Base-by-base conservation (phyloP, 1,140 invertebrate species). In the Drosophila parvula region DNA sequence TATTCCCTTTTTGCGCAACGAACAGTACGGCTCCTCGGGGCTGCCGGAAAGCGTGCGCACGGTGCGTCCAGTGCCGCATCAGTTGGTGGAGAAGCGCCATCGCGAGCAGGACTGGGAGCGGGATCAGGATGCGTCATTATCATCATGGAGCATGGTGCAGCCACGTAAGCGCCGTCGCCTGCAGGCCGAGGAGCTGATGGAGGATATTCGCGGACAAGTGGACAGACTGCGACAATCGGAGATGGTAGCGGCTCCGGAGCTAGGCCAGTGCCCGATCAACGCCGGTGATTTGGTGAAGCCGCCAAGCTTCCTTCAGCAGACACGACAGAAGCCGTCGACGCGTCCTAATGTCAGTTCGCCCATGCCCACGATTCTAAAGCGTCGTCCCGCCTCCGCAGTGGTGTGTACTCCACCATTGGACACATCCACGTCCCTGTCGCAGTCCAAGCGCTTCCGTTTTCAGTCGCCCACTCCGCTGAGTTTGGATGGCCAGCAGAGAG, bases 1-100 rank as follows among this genome's bases (percentile, higher is more conserved):
- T 51, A 74, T 85, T 16, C 91, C 91, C 1, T 92, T 92, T 11
- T 30, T 92, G 18, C 55, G 91, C 12, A 68, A 57, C 22, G 77
- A 79, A 1, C 74, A 80, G 8, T 69, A 78, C 3, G 58, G 63
- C 1, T 11, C 12, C 4, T 3, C 30, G 9, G 61, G 77, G 32
- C 14, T 28, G 10, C 55, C 60, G 0, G 55, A 43, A 1, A 45
- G 45, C 0, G 44, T 55, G 0, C 69, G 41, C 1, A 18, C 69
- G 4, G 69, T 76, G 18, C 76, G 76, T 57, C 79, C 90, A 0
- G 67, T 70, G 8, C 71, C 67, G 0, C 85, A 73, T 40, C 70
- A 77, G 60, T 2, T 22, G 4, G 74, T 59, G 10, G 60, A 63
- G 22, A 91, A 91, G 63, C 81, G 90, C 4, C 34, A 28, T 0